Evolutionary conservation across 2,113 vertebrate genomes (phyloP).

Genomic region (Donacobius atricapilla): DNA sequence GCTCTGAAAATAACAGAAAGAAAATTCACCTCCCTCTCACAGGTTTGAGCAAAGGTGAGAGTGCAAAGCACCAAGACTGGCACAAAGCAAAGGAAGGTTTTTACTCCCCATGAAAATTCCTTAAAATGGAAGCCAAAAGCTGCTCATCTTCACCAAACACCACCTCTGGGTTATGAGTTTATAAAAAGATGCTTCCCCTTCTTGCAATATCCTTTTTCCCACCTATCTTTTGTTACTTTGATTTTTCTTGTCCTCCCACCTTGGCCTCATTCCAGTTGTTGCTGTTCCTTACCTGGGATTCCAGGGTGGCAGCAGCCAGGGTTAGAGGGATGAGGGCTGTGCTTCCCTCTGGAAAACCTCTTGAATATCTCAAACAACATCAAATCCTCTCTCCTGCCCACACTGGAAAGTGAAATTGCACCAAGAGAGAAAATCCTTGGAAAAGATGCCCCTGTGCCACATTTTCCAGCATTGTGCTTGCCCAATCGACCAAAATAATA

Average conservation of each 20-base stretch:
- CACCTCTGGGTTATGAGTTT: neutral
- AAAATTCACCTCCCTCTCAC: neutral
- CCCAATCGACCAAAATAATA: neutral
- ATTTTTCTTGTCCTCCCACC: neutral
- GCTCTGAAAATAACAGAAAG: neutral
- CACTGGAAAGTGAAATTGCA: accelerated
- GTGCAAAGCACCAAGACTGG: neutral
- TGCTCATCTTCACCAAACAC: neutral
- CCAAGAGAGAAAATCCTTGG: neutral
- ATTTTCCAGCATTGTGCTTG: neutral
- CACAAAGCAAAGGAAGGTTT: neutral
- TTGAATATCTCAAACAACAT: accelerated
- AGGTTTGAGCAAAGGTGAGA: neutral
- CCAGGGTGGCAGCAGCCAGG: too few relatives aligned
- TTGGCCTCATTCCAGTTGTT: neutral
- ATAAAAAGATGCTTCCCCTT: neutral
- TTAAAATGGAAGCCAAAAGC: neutral
- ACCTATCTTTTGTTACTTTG: neutral
- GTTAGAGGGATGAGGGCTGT: neutral
- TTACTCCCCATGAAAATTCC: neutral
- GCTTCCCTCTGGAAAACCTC: neutral
- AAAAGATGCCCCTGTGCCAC: too few relatives aligned
- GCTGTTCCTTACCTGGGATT: neutral
- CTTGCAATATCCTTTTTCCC: neutral
- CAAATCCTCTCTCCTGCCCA: neutral